Conservation (phyloP, 2,113 vertebrate species). For the Collichthys lucidus region DNA sequence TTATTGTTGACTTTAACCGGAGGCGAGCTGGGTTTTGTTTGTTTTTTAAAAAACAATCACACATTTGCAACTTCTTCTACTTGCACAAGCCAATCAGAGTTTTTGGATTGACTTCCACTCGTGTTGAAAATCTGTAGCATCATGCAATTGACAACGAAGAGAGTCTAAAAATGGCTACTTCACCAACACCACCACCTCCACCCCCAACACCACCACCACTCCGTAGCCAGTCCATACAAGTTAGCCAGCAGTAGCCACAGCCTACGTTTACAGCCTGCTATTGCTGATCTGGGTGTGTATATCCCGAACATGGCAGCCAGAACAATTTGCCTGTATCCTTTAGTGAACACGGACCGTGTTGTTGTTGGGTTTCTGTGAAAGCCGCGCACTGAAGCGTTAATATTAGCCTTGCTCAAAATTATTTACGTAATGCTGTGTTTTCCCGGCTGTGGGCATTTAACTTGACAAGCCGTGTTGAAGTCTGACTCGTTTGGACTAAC, state of each 20-base stretch:
- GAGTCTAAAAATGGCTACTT: conserved; percentile 81
- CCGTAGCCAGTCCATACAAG: conserved; percentile 62
- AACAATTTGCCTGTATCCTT: not conserved
- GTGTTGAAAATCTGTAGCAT: conserved; percentile 51
- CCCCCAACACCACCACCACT: conserved; percentile 71
- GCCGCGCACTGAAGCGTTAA: not conserved
- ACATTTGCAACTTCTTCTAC: conserved; percentile 5
- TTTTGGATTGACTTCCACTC: conserved; percentile 43
- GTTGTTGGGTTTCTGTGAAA: not conserved
- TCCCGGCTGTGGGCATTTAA: not conserved
- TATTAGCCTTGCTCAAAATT: conserved; percentile 1
- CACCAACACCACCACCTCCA: conserved; percentile 61
- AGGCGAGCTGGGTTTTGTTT: not conserved
- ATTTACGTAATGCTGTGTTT: conserved; percentile 20
- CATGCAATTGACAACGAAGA: conserved; percentile 66
- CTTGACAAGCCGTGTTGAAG: not conserved
- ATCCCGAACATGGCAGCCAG: conserved; percentile 40
- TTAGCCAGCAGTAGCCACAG: conserved; percentile 57
- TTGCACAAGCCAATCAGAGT: conserved; percentile 13
- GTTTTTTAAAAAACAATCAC: no score
- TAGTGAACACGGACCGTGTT: not conserved
- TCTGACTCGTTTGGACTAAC: not conserved
- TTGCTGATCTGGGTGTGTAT: conserved; percentile 52
- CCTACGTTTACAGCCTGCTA: conserved; percentile 33
- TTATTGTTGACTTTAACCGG: conserved; percentile 17